phyloP scores from a whole-genome alignment of 2,797 vertebrate species.

The Hoplostethus atlanticus region DNA sequence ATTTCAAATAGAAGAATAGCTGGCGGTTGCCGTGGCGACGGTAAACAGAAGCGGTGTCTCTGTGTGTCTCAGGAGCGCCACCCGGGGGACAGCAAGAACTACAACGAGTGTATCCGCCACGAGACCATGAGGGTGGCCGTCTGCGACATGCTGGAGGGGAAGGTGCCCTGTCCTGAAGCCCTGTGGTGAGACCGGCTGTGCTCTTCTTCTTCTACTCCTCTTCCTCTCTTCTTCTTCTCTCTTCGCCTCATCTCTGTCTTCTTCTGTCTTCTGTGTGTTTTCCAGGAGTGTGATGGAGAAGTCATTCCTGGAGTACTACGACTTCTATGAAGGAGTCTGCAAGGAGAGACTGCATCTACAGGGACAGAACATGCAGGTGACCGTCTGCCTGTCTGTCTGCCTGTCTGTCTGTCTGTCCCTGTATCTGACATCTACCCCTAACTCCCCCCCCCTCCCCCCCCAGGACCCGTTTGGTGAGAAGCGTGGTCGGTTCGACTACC shows the following conservation, averaged over 20 bases:
- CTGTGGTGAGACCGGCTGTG: slow-evolving; percentile 85
- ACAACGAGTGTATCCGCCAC: slow-evolving; percentile 98
- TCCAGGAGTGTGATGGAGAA: slow-evolving; percentile 97
- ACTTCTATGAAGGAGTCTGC: slow-evolving; percentile 97
- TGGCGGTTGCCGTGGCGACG: no score
- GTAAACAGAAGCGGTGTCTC: background rate
- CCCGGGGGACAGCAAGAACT: slow-evolving; percentile 98
- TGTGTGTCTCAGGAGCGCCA: slow-evolving; percentile 90
- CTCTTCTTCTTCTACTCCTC: background rate
- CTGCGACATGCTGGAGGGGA: slow-evolving; percentile 98
- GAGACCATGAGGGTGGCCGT: slow-evolving; percentile 97
- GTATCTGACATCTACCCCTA: no score
- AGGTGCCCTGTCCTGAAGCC: slow-evolving; percentile 94
- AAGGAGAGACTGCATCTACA: slow-evolving; percentile 96
- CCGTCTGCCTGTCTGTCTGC: background rate
- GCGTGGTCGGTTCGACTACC: slow-evolving; percentile 96
- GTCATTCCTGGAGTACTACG: slow-evolving; percentile 97
- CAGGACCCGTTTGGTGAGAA: slow-evolving; percentile 98
- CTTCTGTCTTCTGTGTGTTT: slow-evolving; percentile 8
- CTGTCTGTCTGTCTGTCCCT: background rate
- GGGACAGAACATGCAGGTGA: slow-evolving; percentile 98
- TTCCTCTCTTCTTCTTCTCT: background rate
- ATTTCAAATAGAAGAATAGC: no score
- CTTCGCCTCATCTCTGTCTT: no score
- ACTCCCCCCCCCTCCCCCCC: background rate